Conservation (phyloP, 2,888 invertebrate species). For the Didymodactylos carnosus region DNA sequence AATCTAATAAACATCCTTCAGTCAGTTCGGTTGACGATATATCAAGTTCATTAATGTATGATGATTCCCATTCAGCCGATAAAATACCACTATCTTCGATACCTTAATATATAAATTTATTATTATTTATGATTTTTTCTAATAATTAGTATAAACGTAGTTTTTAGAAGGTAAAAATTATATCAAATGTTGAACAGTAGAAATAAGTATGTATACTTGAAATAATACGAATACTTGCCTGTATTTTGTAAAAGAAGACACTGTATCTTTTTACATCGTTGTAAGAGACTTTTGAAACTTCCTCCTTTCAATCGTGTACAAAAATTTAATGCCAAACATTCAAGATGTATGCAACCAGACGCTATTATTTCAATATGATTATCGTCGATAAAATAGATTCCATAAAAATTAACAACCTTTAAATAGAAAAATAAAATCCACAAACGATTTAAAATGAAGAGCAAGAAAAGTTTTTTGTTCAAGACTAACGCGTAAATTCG, state of each 20-base stretch:
- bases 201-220: background rate
- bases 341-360: constrained; percentile 72
- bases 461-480: background rate
- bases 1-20: constrained; percentile 72
- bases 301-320: constrained; percentile 90
- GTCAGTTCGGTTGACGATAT: constrained; percentile 87
- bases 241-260: constrained; percentile 90
- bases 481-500: constrained; percentile 47
- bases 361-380: constrained; percentile 87
- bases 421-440: background rate
- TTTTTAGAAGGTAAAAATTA: too few relatives aligned
- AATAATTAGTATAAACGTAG: too few relatives aligned
- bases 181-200: too few relatives aligned
- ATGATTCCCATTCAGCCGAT: constrained; percentile 88
- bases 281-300: constrained; percentile 75
- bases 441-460: background rate
- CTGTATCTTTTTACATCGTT: constrained; percentile 69
- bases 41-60: constrained; percentile 69
- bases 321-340: constrained; percentile 86
- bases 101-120: constrained; percentile 26
- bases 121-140: too few relatives aligned
- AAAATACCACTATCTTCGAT: constrained; percentile 73
- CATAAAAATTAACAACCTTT: constrained; percentile 86
- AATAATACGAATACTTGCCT: constrained; percentile 36
- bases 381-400: constrained; percentile 93